Conservation (phyloP, 2,888 invertebrate genomes). For the Sepiola atlantica region DNA sequence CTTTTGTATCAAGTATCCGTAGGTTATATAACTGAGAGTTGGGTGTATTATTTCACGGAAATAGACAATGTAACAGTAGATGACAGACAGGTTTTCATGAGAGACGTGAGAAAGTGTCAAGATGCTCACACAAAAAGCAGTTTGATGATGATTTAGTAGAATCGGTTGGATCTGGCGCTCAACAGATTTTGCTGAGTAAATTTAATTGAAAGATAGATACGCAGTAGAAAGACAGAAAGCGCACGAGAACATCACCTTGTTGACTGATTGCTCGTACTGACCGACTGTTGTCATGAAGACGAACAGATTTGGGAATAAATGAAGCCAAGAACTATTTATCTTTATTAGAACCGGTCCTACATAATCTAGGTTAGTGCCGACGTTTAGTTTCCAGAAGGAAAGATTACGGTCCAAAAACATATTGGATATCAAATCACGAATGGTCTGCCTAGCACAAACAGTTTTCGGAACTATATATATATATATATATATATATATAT, state of each 20-base stretch:
- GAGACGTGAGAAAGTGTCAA: neutral
- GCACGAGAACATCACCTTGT: neutral
- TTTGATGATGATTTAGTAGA: slow-evolving; percentile 32
- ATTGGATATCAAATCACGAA: neutral
- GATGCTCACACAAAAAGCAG: neutral
- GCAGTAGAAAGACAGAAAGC: neutral
- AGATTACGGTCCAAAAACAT: neutral
- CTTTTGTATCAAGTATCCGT: no score
- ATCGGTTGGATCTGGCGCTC: neutral
- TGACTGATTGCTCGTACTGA: neutral
- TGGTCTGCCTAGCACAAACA: neutral
- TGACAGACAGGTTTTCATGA: neutral
- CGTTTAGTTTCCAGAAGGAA: neutral
- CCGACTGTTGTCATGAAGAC: neutral
- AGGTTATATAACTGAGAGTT: no score
- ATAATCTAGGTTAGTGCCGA: neutral
- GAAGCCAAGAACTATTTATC: slow-evolving; percentile 12
- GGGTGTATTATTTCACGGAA: no score
- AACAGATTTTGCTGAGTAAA: neutral
- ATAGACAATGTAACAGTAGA: no score
- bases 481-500: no score
- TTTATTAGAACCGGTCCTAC: neutral
- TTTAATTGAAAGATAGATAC: neutral
- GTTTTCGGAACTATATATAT: no score
- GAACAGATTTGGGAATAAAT: neutral